These are phyloP conservation scores for Acestrorhynchus altus DNA, from an alignment of 2,797 vertebrate species.

Conservation along the genomic window DNA sequence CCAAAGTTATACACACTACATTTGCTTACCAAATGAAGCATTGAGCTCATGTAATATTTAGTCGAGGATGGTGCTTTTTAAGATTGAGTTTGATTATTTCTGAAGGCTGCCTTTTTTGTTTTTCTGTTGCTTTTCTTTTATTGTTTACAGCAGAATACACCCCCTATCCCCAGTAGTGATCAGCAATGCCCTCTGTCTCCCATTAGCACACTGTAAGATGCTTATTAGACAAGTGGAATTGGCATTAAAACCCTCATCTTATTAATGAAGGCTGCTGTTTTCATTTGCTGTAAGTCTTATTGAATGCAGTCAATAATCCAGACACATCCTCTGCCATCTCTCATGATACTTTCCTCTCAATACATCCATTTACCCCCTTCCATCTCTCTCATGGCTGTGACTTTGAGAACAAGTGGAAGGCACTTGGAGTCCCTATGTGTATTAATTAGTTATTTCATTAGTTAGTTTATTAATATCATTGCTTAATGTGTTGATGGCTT, in stretches of 20 bases:
- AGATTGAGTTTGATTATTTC: too few species aligned
- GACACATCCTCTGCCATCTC: conserved; percentile 3
- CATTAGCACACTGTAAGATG: conserved; percentile 43
- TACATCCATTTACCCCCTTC: background rate
- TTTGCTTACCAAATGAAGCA: conserved; percentile 2
- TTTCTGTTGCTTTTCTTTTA: background rate
- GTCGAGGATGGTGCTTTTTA: background rate
- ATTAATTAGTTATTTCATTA: too few species aligned
- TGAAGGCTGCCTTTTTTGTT: background rate
- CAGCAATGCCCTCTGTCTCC: conserved; percentile 19
- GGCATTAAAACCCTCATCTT: conserved; percentile 39
- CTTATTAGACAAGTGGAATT: conserved; percentile 54
- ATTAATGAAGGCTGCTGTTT: conserved; percentile 50
- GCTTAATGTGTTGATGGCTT: too few species aligned
- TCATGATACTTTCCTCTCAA: background rate
- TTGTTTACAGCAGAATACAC: background rate
- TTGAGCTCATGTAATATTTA: background rate
- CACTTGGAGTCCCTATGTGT: background rate
- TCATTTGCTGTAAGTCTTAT: conserved; percentile 41
- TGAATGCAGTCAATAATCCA: conserved; percentile 48
- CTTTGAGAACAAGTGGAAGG: conserved; percentile 38
- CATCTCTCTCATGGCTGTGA: background rate
- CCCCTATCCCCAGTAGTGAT: background rate
- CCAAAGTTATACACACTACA: too few species aligned
- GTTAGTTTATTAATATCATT: too few species aligned